phyloP scores from a whole-genome alignment of 2,888 invertebrate species.

The Boloria selene region DNA sequence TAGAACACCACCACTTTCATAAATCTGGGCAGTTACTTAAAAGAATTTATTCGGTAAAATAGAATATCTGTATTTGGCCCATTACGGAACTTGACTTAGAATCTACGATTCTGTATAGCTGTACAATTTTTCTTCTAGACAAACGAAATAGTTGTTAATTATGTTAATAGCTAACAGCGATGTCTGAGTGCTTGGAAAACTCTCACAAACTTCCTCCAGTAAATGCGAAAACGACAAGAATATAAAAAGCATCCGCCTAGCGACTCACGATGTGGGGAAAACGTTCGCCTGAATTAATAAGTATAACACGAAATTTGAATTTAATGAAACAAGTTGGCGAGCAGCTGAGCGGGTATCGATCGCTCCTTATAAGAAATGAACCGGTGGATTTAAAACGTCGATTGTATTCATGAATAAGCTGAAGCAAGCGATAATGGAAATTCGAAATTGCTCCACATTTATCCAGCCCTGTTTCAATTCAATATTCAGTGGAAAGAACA shows the following conservation, averaged over 20 bases:
- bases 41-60: too few relatives aligned
- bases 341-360: constrained; percentile 78
- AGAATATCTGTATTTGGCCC: too few relatives aligned
- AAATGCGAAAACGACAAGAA: constrained; percentile 56
- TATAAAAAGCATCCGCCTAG: constrained; percentile 67
- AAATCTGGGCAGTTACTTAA: too few relatives aligned
- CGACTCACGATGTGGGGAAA: constrained; percentile 64
- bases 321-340: constrained; percentile 82
- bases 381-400: constrained; percentile 45
- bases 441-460: constrained; percentile 38
- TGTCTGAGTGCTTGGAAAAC: constrained; percentile 46
- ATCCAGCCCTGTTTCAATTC: constrained; percentile 31
- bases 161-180: constrained; percentile 34
- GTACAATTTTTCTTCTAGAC: background rate
- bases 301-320: constrained; percentile 83
- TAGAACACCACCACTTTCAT: too few relatives aligned
- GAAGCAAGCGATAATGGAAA: constrained; percentile 37
- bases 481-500: constrained; percentile 30
- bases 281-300: constrained; percentile 80
- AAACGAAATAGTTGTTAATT: constrained; percentile 28
- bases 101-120: too few relatives aligned
- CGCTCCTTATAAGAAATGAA: constrained; percentile 61
- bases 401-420: constrained; percentile 40
- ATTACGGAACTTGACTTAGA: too few relatives aligned
- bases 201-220: constrained; percentile 46